Conservation (phyloP, 2,797 vertebrate genomes). For the Botia kubotai region DNA sequence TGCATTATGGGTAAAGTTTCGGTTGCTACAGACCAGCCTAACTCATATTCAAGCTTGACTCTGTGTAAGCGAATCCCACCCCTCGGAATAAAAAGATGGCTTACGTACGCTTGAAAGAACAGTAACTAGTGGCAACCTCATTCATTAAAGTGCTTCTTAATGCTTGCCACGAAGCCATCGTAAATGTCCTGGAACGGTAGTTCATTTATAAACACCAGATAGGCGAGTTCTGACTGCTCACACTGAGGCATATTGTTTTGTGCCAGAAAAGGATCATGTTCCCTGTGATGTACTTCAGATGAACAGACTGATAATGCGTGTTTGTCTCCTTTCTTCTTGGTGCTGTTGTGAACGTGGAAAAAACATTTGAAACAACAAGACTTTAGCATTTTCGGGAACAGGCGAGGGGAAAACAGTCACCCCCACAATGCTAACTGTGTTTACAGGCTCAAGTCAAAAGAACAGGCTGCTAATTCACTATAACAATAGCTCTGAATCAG, state of each 20-base stretch:
- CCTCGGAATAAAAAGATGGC: slow-evolving; percentile 57
- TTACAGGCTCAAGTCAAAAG: not conserved
- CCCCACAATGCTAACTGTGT: not conserved
- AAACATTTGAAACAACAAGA: not conserved
- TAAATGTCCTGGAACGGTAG: slow-evolving; percentile 81
- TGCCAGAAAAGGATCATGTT: slow-evolving; percentile 51
- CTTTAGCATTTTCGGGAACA: not conserved
- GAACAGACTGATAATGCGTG: slow-evolving; percentile 39
- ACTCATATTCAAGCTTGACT: slow-evolving; percentile 53
- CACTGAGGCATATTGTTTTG: slow-evolving; percentile 46
- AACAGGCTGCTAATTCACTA: not conserved
- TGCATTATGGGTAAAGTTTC: slow-evolving; percentile 43
- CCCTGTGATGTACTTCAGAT: slow-evolving; percentile 43
- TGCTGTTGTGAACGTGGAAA: not conserved
- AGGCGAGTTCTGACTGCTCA: slow-evolving; percentile 61
- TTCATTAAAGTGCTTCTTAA: slow-evolving; percentile 78
- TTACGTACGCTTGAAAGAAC: slow-evolving; percentile 73
- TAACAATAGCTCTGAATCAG: no score
- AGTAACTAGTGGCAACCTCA: slow-evolving; percentile 82
- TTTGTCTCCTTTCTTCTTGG: slow-evolving; percentile 31
- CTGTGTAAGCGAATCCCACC: slow-evolving; percentile 50
- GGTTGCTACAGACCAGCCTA: slow-evolving; percentile 32
- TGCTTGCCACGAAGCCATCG: slow-evolving; percentile 73
- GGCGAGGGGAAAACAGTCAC: not conserved
- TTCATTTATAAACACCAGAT: slow-evolving; percentile 62